Base-by-base conservation (phyloP, 1,140 invertebrate genomes). In the Cotesia glomerata region DNA sequence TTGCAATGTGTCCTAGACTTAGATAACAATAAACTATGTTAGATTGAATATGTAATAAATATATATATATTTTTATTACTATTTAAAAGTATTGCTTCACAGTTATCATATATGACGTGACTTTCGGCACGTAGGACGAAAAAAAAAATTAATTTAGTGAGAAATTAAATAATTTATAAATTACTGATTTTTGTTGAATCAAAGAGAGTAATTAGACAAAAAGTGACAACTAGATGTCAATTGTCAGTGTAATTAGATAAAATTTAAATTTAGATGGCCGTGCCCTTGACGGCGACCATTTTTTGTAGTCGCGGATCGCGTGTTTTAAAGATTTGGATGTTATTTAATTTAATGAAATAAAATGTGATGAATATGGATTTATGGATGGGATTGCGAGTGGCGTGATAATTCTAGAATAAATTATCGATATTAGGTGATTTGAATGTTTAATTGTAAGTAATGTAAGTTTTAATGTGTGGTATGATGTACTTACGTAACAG, bases 401-500 rank as follows among this genome's bases (percentile, higher is more conserved):
- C 56, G 56, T 58, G 56, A 58, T 58, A 9, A 16, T 58, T 5
- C 8, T 5, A 0, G 16, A 18, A 58, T 58, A 11, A 58, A 58
- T 58, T 8, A 58, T 18, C 32, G 5, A 58, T 58, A 45, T 45
- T 2, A 7, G 39, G 39, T 45, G 5, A 11, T 45, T 45, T 26
- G 1, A 26, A 26, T 26, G 26, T 26, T 45, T 11, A 9, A 45
- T 45, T 45, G 9, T 39, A 39, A 39, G 7, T 45, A 45, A 11
- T 45, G 39, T 45, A 9, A 45, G 3, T 45, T 7, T 58, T 18
- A 58, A 26, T 58, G 5, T 9, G 26, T 68, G 5, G 9, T 58
- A 45, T 54, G 11, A 0, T 5, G 1, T 80, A 84, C 84, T 85
- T 75, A 86, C 83, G 65, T 64, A 76, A 74, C 16, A 73, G 61